Evolutionary conservation across 2,113 vertebrate genomes (phyloP).

Genomic region (Bos indicus): DNA sequence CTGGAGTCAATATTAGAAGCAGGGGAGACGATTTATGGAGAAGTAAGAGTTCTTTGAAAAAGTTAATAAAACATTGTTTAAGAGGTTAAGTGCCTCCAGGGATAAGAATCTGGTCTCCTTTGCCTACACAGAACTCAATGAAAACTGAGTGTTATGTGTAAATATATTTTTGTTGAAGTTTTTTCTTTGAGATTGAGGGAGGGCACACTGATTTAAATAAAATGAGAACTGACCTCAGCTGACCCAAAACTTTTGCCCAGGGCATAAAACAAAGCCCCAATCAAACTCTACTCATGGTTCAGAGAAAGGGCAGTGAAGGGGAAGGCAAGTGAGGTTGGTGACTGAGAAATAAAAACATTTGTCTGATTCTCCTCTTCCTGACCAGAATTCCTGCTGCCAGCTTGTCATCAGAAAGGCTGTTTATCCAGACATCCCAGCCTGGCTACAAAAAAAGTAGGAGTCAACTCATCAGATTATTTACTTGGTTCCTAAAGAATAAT

Average conservation of each 20-base stretch:
- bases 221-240: conserved; percentile 57
- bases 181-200: conserved; percentile 32
- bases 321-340: neutral
- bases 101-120: neutral
- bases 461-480: neutral
- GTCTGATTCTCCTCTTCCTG: conserved; percentile 22
- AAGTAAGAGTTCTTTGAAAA: conserved; percentile 8
- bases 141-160: conserved; percentile 18
- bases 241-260: conserved; percentile 49
- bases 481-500: neutral
- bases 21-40: neutral
- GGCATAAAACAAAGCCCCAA: conserved; percentile 61
- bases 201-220: conserved; percentile 46
- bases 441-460: neutral
- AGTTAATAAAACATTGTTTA: conserved; percentile 29
- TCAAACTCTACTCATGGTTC: conserved; percentile 38
- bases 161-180: conserved; percentile 51
- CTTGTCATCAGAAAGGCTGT: neutral
- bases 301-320: conserved; percentile 47
- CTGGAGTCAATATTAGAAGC: neutral
- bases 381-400: neutral
- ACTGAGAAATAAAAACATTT: conserved; percentile 31
- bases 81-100: conserved; percentile 4
- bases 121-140: neutral
- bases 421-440: neutral